A percentile compares a stretch with the other conserved stretches of the same genome.
These are phyloP conservation scores for Terebella lapidaria DNA, from an alignment of 2,888 invertebrate species.

Conservation along the genomic window DNA sequence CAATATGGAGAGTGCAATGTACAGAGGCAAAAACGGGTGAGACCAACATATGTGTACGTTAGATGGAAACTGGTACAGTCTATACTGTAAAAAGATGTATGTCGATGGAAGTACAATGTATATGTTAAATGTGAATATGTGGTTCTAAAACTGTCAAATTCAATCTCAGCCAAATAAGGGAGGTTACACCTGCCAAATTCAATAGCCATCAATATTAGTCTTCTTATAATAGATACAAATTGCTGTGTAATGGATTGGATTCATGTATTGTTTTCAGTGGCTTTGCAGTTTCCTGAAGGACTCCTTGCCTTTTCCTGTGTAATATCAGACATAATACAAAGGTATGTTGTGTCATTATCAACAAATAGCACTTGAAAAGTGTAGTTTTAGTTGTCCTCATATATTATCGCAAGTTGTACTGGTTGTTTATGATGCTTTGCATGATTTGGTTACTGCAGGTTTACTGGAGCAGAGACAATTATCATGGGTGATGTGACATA, in stretches of 20 bases:
- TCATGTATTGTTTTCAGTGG: constrained; percentile 60
- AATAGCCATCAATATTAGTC: no score
- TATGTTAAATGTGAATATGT: no score
- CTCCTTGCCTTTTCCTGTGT: constrained; percentile 86
- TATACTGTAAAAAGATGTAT: background rate
- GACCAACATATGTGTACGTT: background rate
- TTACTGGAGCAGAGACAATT: constrained; percentile 82
- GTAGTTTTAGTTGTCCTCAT: background rate
- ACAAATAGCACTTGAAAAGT: background rate
- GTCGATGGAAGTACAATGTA: no score
- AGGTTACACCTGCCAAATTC: no score
- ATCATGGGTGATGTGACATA: constrained; percentile 99
- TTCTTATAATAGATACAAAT: no score
- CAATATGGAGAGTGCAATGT: constrained; percentile 83
- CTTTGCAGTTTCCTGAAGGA: constrained; percentile 94
- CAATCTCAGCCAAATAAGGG: no score
- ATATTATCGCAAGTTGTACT: background rate
- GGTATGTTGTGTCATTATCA: constrained; percentile 34
- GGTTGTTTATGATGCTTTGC: background rate
- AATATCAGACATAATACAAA: constrained; percentile 85
- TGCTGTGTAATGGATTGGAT: background rate
- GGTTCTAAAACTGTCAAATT: no score
- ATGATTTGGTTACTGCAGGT: no score
- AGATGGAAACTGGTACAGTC: background rate
- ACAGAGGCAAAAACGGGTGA: background rate